Evolutionary conservation across 2,888 invertebrate genomes (phyloP).

Genomic region (Seladonia tumulorum): DNA sequence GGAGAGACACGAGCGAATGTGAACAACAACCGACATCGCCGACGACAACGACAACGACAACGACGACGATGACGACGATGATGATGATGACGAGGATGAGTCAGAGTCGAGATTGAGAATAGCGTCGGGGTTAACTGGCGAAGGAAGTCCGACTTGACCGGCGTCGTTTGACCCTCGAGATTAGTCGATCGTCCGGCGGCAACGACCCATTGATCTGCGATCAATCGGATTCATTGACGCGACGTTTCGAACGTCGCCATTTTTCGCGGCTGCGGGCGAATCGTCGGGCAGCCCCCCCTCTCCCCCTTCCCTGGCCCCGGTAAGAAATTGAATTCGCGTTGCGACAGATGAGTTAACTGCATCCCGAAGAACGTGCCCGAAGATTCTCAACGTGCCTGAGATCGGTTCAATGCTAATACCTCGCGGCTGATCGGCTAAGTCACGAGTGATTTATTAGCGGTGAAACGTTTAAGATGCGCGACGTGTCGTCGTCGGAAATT

Average conservation of each 20-base stretch:
- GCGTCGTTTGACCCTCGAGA: constrained; percentile 79
- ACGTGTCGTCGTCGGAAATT: not conserved
- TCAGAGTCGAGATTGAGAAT: constrained; percentile 82
- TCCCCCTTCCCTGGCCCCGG: too few relatives aligned
- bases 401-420: constrained; percentile 1
- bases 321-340: constrained; percentile 26
- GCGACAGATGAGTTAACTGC: constrained; percentile 12
- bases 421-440: not conserved
- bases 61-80: constrained; percentile 46
- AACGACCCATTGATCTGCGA: constrained; percentile 82
- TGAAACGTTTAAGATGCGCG: not conserved
- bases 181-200: constrained; percentile 75
- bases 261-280: constrained; percentile 53
- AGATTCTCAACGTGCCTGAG: not conserved
- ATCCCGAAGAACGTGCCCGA: not conserved
- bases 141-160: constrained; percentile 82
- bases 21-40: constrained; percentile 41
- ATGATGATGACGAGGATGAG: constrained; percentile 74
- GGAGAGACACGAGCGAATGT: constrained; percentile 49
- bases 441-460: constrained; percentile 10
- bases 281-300: not conserved
- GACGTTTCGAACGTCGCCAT: constrained; percentile 53
- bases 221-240: constrained; percentile 83
- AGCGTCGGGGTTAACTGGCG: constrained; percentile 81
- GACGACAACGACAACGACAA: not conserved